Base-by-base conservation (phyloP, 2,113 vertebrate genomes). In the Aythya baeri region DNA sequence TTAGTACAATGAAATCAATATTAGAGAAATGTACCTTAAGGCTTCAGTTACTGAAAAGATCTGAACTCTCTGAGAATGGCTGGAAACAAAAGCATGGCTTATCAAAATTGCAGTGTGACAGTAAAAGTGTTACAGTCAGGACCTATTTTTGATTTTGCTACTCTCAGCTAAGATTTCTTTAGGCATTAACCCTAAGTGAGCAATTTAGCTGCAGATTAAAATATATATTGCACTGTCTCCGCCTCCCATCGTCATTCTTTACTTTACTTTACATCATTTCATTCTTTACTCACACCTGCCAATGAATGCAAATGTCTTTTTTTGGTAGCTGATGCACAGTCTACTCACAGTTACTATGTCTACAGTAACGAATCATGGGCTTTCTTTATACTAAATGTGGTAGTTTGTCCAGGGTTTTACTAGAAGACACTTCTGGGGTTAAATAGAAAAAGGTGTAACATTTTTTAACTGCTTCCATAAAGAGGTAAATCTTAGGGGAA, bases 341-440 rank as follows among this genome's bases (percentile, higher is more conserved):
- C 27, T 50, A 6, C 49, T 91, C 26, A 63, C 25, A 1, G 1
- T 32, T 27, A 46, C 7, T 74, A 83, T 7, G 21, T 5, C 11
- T 84, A 15, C 17, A 44, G 7, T 15, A 79, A 82, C 29, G 79
- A 91, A 68, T 5, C 27, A 32, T 7, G 31, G 32, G 15, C 2
- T 81, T 54, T 7, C 65, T 89, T 75, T 29, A 3, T 41, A 67
- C 16, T n/a, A 46, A 78, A 57, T 23, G 22, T 58, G 2, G 1
- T 62, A 0, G 1, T 58, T 58, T 59, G 71, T 70, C 25, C 34
- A 54, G 17, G 5, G 26, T 36, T 72, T 73, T 65, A 36, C 4
- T 8, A 8, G 23, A 4, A n/a, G 17, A 66, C 3, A 38, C 0
- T 5, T 44, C 8, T 10, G 3, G 15, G 2, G 0, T 70, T 70